Conservation (phyloP, 2,797 vertebrate species). For the Saxicola maurus region DNA sequence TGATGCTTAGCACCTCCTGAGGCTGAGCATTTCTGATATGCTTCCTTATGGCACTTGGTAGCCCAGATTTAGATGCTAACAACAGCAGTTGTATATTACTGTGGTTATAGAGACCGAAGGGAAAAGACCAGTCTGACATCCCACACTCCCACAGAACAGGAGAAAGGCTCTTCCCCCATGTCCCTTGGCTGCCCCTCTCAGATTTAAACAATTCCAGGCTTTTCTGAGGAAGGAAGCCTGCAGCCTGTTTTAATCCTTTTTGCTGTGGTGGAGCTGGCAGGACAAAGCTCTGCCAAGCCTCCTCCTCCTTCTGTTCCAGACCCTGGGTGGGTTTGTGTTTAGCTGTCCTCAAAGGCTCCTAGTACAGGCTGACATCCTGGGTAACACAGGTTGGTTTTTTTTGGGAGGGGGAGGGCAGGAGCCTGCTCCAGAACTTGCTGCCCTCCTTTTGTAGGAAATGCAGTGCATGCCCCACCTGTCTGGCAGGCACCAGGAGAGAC, state of each 20-base stretch:
- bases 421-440: neutral
- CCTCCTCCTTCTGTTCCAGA: neutral
- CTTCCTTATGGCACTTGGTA: neutral
- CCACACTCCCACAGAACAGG: neutral
- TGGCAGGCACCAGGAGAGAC: rapidly evolving
- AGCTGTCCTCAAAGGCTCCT: neutral
- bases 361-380: neutral
- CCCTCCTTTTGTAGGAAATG: rapidly evolving
- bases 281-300: neutral
- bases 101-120: neutral
- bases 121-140: neutral
- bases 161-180: neutral
- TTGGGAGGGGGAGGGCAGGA: neutral
- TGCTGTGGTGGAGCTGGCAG: neutral
- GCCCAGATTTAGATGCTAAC: neutral
- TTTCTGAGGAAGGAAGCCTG: neutral
- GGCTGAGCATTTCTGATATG: neutral
- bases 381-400: neutral
- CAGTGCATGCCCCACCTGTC: rapidly evolving
- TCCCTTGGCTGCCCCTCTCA: neutral
- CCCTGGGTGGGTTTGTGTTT: neutral
- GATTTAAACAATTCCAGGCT: neutral
- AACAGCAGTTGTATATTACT: neutral
- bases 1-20: neutral
- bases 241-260: neutral